Conservation (phyloP, 1,140 invertebrate species). For the Drosophila sp. region DNA sequence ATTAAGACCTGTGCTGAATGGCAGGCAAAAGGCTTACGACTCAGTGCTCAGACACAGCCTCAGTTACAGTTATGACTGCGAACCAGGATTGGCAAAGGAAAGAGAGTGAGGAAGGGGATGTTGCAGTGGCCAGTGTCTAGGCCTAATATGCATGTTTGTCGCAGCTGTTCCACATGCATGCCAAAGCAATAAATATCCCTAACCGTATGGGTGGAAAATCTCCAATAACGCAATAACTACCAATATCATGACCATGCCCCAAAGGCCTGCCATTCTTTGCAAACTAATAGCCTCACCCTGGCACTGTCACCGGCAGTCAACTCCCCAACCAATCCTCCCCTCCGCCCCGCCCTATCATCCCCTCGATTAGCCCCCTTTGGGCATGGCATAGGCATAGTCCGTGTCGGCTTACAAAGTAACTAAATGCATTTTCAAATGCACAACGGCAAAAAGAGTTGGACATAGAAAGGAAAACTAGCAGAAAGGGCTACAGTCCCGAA, state of each 20-base stretch:
- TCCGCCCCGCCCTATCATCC: neutral
- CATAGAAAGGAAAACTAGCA: conserved; percentile 11
- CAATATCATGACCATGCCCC: conserved; percentile 69
- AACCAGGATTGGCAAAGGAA: neutral
- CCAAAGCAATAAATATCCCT: conserved; percentile 80
- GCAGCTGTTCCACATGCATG: conserved; percentile 79
- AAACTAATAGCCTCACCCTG: conserved; percentile 62
- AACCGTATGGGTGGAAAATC: conserved; percentile 68
- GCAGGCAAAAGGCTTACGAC: conserved; percentile 23
- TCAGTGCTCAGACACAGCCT: conserved; percentile 15
- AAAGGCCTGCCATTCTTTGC: conserved; percentile 43
- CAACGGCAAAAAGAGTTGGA: conserved; percentile 28
- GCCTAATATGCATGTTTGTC: conserved; percentile 83
- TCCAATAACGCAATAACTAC: conserved; percentile 83
- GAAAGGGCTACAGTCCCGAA: neutral
- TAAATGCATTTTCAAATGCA: conserved; percentile 81
- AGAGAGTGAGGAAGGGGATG: neutral
- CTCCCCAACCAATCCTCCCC: too few species aligned
- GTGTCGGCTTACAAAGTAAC: conserved; percentile 76
- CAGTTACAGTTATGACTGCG: conserved; percentile 36
- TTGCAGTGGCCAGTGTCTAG: conserved; percentile 17
- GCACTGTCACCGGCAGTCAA: conserved; percentile 25
- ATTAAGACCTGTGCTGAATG: conserved; percentile 72
- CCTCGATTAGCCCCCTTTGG: too few species aligned
- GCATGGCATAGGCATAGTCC: conserved; percentile 27